phyloP scores from a whole-genome alignment of 30 jellyfish, hydroid and myxozoan species.

The Hydra vulgaris region DNA sequence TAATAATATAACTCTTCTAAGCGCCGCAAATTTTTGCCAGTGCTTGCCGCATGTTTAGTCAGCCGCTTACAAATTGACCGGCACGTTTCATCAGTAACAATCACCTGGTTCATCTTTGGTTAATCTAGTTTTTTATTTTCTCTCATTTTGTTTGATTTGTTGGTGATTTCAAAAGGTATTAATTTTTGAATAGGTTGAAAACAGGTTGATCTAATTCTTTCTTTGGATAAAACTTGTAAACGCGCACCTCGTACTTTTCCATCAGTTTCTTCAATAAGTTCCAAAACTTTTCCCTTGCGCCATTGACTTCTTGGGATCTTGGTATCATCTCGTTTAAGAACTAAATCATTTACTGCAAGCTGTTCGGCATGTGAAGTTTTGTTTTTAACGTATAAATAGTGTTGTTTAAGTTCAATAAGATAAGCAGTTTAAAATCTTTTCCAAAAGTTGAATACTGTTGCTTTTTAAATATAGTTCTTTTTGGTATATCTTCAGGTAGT shows the following conservation, averaged over 20 bases:
- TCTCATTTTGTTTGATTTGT: not conserved
- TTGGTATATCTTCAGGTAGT: not conserved
- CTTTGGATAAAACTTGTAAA: not conserved
- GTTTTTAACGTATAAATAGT: not conserved
- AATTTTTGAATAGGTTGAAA: not conserved
- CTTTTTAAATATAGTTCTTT: not conserved
- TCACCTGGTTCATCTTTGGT: too few species aligned
- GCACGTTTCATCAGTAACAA: too few species aligned
- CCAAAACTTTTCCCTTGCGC: not conserved
- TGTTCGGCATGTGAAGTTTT: not conserved
- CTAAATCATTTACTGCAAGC: not conserved
- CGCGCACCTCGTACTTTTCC: not conserved
- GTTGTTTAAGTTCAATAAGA: not conserved
- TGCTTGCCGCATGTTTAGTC: too few species aligned
- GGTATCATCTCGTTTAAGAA: not conserved
- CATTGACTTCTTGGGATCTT: not conserved
- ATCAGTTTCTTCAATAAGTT: not conserved
- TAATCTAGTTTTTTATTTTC: not conserved
- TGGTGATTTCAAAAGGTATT: not conserved
- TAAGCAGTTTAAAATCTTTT: not conserved
- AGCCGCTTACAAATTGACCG: too few species aligned
- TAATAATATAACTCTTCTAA: too few species aligned
- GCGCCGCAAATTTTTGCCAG: too few species aligned
- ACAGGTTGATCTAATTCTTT: not conserved
- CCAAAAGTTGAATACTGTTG: not conserved